Percentiles rank a stretch among this genome's conserved stretches.
These are phyloP conservation scores for Augiades crinisus DNA, from an alignment of 2,888 invertebrate genomes.

Conservation along the genomic window DNA sequence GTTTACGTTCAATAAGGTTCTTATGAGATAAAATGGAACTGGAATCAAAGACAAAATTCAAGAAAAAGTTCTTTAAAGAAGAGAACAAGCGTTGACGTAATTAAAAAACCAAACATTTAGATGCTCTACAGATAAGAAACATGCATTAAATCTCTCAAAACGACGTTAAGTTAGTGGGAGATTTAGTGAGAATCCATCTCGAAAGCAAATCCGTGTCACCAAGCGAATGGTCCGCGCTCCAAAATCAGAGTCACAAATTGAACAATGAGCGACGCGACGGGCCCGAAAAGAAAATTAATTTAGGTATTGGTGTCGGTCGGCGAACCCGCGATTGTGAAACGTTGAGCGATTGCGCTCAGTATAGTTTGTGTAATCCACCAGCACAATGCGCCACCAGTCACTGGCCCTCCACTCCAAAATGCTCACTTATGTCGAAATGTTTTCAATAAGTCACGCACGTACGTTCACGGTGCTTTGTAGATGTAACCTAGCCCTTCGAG, in stretches of 20 bases:
- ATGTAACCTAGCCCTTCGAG: slow-evolving; percentile 30
- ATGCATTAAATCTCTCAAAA: no score
- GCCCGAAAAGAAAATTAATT: slow-evolving; percentile 78
- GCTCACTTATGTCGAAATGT: slow-evolving; percentile 65
- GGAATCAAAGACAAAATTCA: no score
- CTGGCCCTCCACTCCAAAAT: slow-evolving; percentile 70
- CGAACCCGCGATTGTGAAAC: slow-evolving; percentile 77
- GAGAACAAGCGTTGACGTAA: no score
- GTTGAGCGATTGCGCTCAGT: slow-evolving; percentile 71
- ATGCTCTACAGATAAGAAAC: no score
- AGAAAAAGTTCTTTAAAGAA: no score
- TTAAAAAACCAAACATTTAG: no score
- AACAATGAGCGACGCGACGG: slow-evolving; percentile 69
- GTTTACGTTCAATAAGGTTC: no score
- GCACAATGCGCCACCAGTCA: slow-evolving; percentile 65
- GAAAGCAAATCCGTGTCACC: slow-evolving; percentile 50
- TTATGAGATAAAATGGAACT: no score
- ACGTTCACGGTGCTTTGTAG: slow-evolving; percentile 37
- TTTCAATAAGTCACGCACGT: slow-evolving; percentile 38
- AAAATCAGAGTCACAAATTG: slow-evolving; percentile 66
- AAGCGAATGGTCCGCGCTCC: slow-evolving; percentile 43
- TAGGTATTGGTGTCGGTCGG: slow-evolving; percentile 79
- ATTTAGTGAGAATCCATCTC: slow-evolving; percentile 28
- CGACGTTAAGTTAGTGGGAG: background rate
- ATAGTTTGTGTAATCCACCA: slow-evolving; percentile 74